Evolutionary conservation across 2,888 invertebrate genomes (phyloP), one percentile per base, ranked within the genome.

Genomic region (Platycheirus rosarum): DNA sequence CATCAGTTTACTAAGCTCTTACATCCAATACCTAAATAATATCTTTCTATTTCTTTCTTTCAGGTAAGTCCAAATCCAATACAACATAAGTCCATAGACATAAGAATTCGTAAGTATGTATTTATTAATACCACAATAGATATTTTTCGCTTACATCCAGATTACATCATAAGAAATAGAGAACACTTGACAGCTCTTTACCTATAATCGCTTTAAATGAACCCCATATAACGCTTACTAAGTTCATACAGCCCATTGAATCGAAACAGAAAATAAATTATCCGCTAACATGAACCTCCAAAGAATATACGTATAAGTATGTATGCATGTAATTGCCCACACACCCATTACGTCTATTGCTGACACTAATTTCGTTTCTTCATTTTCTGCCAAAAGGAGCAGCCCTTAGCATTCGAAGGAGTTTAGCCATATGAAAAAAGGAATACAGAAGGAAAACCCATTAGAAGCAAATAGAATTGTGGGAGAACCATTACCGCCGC

Each of bases 251-350:
- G 75, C 37, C 51, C 79, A 75, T 37, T 75, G 79, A 60, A 42
- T 70, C 16, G 75, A 40, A 65, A 70, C 60, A 60, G 44, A 79
- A 75, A 70, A 44, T 65, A 70, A 70, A 80, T 79, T 80, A 75
- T 70, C 65, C 32, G 51, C 37, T 48, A 53, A 60, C 65, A 63
- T 65, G 42, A 66, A 60, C 65, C 57, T 70, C 51, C 60, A 75
- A 75, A 70, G 65, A 60, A 53, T 44, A 44, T 37, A 40, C 2
- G 11, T 18, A 7, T 51, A 18, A 14, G n/a, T 16, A 32, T 13
- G 14, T 32, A 20, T 0, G 1, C 18, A 57, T 42, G 42, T 60
- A 42, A 60, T 60, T 60, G 44, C 42, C 57, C 42, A 55, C 35
- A 42, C 66, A 51, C 42, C 51, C 37, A 44, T 48, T 35, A 65